These are phyloP conservation scores for Parapristionchus giblindavisi DNA, from an alignment of 2,888 invertebrate genomes.

Conservation along the genomic window DNA sequence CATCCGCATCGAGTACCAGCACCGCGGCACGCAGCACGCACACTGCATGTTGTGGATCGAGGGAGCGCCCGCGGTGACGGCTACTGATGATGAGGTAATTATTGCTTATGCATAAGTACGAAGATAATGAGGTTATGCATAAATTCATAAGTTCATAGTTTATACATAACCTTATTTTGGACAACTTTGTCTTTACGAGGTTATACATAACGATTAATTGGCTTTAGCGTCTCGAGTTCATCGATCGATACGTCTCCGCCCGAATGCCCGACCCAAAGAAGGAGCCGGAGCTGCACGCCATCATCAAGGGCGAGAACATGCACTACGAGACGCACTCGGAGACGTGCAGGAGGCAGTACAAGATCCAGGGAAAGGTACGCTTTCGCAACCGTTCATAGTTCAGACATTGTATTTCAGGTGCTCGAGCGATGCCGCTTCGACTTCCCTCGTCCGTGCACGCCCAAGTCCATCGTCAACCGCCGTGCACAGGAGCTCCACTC, in stretches of 20 bases:
- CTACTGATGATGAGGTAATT: background rate
- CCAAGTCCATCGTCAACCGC: background rate
- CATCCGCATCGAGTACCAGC: slow-evolving; percentile 40
- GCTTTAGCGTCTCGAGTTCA: slow-evolving; percentile 4
- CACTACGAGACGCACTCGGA: background rate
- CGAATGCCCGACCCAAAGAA: slow-evolving; percentile 26
- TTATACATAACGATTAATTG: background rate
- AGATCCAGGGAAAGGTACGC: background rate
- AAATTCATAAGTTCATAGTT: background rate
- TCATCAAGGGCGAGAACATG: background rate
- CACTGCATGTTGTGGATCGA: slow-evolving; percentile 40
- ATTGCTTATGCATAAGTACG: background rate
- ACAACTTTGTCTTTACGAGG: background rate
- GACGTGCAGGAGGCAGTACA: background rate
- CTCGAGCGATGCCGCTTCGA: slow-evolving; percentile 37
- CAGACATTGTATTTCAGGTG: no score
- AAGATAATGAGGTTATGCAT: background rate
- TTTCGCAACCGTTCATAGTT: no score
- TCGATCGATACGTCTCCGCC: slow-evolving; percentile 16
- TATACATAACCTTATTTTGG: background rate
- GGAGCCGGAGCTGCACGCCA: slow-evolving; percentile 19
- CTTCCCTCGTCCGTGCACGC: slow-evolving; percentile 34
- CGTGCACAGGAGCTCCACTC: background rate
- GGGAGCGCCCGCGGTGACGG: background rate
- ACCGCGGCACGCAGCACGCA: slow-evolving; percentile 38